A percentile compares a stretch with the other conserved stretches of the same genome.
Evolutionary conservation across 1,140 invertebrate genomes (phyloP).

Genomic region (Pseudomyrmex concolor): DNA sequence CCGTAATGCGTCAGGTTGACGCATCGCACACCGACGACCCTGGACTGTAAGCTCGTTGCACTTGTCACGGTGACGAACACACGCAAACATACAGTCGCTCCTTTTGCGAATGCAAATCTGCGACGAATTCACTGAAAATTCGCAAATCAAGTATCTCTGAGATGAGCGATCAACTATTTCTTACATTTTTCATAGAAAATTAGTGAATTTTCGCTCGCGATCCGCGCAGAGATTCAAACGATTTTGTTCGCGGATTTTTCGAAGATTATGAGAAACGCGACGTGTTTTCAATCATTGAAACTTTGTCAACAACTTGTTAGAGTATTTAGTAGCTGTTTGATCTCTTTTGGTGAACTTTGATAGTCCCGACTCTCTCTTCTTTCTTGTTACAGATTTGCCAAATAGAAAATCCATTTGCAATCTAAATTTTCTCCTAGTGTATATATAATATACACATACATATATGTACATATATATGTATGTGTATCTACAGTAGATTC

Average conservation of each 20-base stretch:
- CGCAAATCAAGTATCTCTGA: no score
- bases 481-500: no score
- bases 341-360: neutral
- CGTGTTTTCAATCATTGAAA: neutral
- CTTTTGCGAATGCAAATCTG: neutral
- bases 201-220: neutral
- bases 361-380: no score
- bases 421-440: neutral
- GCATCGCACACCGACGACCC: neutral
- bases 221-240: neutral
- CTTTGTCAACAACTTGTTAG: neutral
- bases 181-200: no score
- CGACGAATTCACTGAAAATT: neutral
- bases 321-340: constrained; percentile 5
- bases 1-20: constrained; percentile 30
- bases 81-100: neutral
- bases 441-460: no score
- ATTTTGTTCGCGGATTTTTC: neutral
- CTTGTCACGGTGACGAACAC: neutral
- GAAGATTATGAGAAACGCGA: neutral
- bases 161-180: no score
- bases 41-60: constrained; percentile 2
- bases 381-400: neutral
- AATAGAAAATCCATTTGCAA: neutral
- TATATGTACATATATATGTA: no score